Conservation (phyloP, 2,797 vertebrate genomes). For the Oryzias sinensis region DNA sequence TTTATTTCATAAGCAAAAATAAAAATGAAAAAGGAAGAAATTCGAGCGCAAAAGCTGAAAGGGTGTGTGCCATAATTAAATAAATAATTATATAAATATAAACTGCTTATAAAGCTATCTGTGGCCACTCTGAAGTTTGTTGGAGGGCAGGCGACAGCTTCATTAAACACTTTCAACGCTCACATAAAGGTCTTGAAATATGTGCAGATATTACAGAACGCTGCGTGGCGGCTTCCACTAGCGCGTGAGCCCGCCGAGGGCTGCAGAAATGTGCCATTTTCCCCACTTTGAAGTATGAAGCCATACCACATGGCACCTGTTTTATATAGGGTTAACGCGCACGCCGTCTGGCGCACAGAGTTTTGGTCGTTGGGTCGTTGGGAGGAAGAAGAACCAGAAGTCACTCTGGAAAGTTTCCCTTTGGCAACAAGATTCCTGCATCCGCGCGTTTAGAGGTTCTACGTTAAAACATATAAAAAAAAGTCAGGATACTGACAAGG, state of each 20-base stretch:
- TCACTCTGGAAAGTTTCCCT: slow-evolving; percentile 62
- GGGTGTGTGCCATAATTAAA: not conserved
- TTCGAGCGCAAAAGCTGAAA: slow-evolving; percentile 15
- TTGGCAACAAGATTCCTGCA: slow-evolving; percentile 26
- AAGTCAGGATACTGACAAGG: slow-evolving; percentile 18
- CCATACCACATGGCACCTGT: slow-evolving; percentile 65
- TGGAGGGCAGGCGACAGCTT: slow-evolving; percentile 9
- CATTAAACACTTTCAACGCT: slow-evolving; percentile 4
- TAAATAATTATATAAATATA: slow-evolving; percentile 26
- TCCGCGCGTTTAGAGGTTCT: slow-evolving; percentile 29
- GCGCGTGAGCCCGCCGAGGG: slow-evolving; percentile 29
- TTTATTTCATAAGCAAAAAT: not conserved
- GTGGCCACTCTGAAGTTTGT: slow-evolving; percentile 38
- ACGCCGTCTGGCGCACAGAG: slow-evolving; percentile 34
- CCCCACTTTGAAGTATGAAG: slow-evolving; percentile 43
- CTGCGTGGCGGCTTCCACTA: slow-evolving; percentile 26
- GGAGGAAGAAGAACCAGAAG: slow-evolving; percentile 1
- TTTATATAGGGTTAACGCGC: slow-evolving; percentile 54
- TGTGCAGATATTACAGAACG: slow-evolving; percentile 30
- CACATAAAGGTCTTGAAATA: slow-evolving; percentile 11
- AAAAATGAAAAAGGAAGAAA: not conserved
- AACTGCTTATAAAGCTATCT: slow-evolving; percentile 29
- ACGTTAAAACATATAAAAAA: slow-evolving; percentile 5
- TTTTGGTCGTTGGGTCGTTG: slow-evolving; percentile 30
- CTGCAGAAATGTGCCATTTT: slow-evolving; percentile 56